Percentiles rank a stretch among this genome's conserved stretches.
Conservation (phyloP, 2,888 invertebrate species). For the Galeruca laticollis region DNA sequence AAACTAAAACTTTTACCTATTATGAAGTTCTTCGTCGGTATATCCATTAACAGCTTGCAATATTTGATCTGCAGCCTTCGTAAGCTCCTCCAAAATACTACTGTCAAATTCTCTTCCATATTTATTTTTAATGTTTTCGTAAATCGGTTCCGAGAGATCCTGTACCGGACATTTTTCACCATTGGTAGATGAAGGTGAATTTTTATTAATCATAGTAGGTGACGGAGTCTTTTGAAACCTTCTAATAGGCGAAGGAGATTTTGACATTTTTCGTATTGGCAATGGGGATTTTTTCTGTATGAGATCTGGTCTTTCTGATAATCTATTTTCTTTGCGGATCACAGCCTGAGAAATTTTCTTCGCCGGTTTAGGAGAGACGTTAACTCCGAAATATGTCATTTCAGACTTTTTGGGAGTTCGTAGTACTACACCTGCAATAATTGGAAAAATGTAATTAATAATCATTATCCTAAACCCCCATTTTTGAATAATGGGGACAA, state of each 20-base stretch:
- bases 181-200: constrained; percentile 28
- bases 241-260: constrained; percentile 39
- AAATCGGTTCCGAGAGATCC: constrained; percentile 54
- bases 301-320: constrained; percentile 61
- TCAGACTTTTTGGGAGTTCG: constrained; percentile 64
- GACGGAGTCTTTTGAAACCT: constrained; percentile 39
- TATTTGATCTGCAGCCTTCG: constrained; percentile 72
- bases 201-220: constrained; percentile 14
- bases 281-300: constrained; percentile 52
- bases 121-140: constrained; percentile 60
- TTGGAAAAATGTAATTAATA: not conserved
- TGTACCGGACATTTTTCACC: constrained; percentile 42
- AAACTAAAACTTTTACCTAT: constrained; percentile 44
- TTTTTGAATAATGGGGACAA: too few relatives aligned
- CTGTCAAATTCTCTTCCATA: constrained; percentile 59
- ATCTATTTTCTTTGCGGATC: constrained; percentile 52
- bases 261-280: constrained; percentile 30
- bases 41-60: constrained; percentile 70
- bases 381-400: constrained; percentile 65
- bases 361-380: constrained; percentile 55
- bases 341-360: constrained; percentile 53
- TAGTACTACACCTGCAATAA: constrained; percentile 54
- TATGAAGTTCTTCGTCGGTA: constrained; percentile 67
- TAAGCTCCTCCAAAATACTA: constrained; percentile 70
- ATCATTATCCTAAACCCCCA: too few relatives aligned